Evolutionary conservation across 2,797 vertebrate genomes (phyloP), one percentile per base, ranked within the genome.

Genomic region (Silurus aristotelis): DNA sequence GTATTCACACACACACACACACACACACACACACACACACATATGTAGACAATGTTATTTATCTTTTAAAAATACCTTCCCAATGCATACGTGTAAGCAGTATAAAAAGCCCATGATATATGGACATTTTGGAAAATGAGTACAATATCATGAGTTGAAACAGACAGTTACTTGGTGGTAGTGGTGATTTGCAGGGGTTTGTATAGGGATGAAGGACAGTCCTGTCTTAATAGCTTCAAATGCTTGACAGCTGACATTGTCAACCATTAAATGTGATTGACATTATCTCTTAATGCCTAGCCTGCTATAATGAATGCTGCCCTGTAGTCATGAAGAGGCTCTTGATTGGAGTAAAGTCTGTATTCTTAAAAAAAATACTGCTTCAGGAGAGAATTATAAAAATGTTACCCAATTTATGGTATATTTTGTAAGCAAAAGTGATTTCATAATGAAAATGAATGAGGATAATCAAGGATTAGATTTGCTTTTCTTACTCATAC

Each of bases 171-270:
- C n/a, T 25, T 7, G 84, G 20, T 79, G 15, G 19, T 13, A 60
- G 19, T 43, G 43, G 12, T 66, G 9, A 90, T 94, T 92, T 92
- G 90, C 80, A 82, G 89, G 82, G 14, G 82, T 94, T 92, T 94
- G 91, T 91, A 91, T 93, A 46, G n/a, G 81, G 60, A 71, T 82
- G 86, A 73, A 12, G 48, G 10, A 48, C 68, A 64, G 55, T 58
- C 43, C 67, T 79, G 60, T 56, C 75, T 68, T 83, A 58, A 73
- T 85, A 78, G 79, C 19, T 85, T 72, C 46, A 83, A 81, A 61
- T 64, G n/a, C 60, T 52, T 6, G 1, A 43, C 64, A 63, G 64
- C 52, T 71, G 77, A 80, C 48, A 52, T 52, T 52, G 2, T 77
- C 13, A 84, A 52, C 6, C 6, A 52, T 52, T 52, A 10, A 52